Conservation (phyloP, 2,797 vertebrate genomes). For the Pteronotus mesoamericanus region DNA sequence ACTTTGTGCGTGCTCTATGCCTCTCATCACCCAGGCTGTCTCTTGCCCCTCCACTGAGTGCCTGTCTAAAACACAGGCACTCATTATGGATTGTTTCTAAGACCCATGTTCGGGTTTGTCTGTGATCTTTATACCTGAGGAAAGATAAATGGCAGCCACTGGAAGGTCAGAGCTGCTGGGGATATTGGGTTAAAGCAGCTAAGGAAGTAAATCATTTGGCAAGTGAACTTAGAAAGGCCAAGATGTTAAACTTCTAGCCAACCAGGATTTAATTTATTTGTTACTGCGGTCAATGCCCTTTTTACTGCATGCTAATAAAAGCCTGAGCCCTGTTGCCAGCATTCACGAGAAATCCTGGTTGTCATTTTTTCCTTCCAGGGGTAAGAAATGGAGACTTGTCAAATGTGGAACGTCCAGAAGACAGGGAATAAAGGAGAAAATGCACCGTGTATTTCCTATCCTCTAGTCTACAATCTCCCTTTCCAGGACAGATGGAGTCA, state of each 20-base stretch:
- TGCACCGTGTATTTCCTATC: neutral
- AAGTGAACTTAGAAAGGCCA: constrained; percentile 36
- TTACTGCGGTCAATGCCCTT: neutral
- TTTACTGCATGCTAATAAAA: constrained; percentile 52
- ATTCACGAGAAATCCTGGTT: constrained; percentile 32
- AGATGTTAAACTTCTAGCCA: neutral
- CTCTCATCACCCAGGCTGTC: neutral
- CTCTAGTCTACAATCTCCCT: neutral
- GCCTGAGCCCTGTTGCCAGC: neutral
- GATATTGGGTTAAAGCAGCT: neutral
- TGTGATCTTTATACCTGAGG: neutral
- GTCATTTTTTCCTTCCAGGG: neutral
- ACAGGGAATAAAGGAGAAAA: neutral
- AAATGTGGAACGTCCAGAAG: neutral
- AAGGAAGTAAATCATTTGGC: constrained; percentile 42
- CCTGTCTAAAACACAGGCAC: neutral
- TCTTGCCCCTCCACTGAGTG: neutral
- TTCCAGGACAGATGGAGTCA: neutral
- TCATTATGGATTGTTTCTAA: neutral
- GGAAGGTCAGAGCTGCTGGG: neutral
- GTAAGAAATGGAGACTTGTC: neutral
- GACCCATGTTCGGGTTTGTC: neutral
- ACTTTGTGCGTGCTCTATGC: neutral
- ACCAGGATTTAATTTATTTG: constrained; percentile 49
- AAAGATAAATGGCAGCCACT: neutral